Percentiles rank a stretch among this genome's conserved stretches.
Conservation (phyloP, 92 coral and sea anemone species). For the Heteractis magnifica region DNA sequence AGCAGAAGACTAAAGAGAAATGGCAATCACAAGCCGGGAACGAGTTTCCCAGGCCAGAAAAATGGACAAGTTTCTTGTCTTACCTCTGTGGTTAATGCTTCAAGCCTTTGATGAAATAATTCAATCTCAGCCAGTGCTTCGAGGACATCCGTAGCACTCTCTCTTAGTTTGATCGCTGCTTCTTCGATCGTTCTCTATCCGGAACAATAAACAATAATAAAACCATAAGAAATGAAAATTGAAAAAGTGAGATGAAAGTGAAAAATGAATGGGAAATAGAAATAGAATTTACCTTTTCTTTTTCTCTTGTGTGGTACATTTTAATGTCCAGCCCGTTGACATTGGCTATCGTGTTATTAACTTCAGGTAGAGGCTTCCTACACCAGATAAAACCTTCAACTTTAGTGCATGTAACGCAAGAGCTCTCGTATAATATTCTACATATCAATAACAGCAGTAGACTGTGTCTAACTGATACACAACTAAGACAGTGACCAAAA, state of each 20-base stretch:
- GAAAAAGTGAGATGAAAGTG: background rate
- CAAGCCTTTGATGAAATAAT: conserved; percentile 45
- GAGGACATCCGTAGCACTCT: conserved; percentile 58
- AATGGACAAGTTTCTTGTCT: too few species aligned
- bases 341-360: conserved; percentile 61
- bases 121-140: conserved; percentile 56
- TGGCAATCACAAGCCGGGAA: background rate
- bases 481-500: too few species aligned
- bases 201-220: background rate
- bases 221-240: background rate
- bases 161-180: conserved; percentile 62
- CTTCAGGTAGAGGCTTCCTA: conserved; percentile 65
- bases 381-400: background rate
- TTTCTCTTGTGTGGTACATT: conserved; percentile 61
- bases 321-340: conserved; percentile 83
- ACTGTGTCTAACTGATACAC: too few species aligned
- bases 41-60: too few species aligned
- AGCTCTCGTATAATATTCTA: background rate
- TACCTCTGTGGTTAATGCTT: conserved; percentile 67
- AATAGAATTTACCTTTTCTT: conserved; percentile 69
- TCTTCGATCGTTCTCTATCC: conserved; percentile 53
- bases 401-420: background rate
- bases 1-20: background rate
- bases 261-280: background rate
- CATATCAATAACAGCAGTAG: too few species aligned